Evolutionary conservation across 1,140 invertebrate species (phyloP), one percentile per base, ranked within the genome.

Genomic region (Drosophila arawakana): DNA sequence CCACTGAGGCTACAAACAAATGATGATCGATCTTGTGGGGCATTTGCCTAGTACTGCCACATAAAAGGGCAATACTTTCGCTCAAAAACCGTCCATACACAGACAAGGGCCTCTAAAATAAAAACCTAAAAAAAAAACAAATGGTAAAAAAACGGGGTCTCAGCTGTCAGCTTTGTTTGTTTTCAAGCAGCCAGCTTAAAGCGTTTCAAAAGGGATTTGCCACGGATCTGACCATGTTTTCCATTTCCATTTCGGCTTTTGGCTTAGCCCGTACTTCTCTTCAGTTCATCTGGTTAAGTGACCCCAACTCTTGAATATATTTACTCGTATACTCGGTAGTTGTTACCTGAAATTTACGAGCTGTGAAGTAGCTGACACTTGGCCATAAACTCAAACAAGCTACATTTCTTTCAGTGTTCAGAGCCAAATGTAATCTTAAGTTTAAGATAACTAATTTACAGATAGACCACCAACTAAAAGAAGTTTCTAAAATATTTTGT

Each of bases 131-230:
- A 15, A 35, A 35, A 44, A 9, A 47, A 59, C 67, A 60, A 61
- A 50, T 25, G 21, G 2, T 10, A 6, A 37, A 18, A 59, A 66
- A 50, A 66, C 59, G 70, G 58, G 60, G 49, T 58, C 21, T 37
- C 84, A 88, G 80, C 83, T 88, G 83, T 88, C 83, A 88, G 83
- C 83, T 88, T 89, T 88, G 83, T 88, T 88, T 89, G 83, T 89
- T 77, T 89, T 83, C 43, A 80, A 67, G 80, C 84, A 89, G 84
- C 43, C 57, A 73, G 80, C 80, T 83, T 75, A 80, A 74, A 83
- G 84, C 83, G 83, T 88, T 89, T 72, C 83, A 65, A 88, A 88
- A 88, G 83, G 83, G 84, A 88, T 88, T 88, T 88, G 84, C 84
- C 80, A 88, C 70, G 83, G 83, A 89, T 88, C 77, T 73, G 5